phyloP scores from a whole-genome alignment of 2,888 invertebrate genomes.

The Eledona agricola region DNA sequence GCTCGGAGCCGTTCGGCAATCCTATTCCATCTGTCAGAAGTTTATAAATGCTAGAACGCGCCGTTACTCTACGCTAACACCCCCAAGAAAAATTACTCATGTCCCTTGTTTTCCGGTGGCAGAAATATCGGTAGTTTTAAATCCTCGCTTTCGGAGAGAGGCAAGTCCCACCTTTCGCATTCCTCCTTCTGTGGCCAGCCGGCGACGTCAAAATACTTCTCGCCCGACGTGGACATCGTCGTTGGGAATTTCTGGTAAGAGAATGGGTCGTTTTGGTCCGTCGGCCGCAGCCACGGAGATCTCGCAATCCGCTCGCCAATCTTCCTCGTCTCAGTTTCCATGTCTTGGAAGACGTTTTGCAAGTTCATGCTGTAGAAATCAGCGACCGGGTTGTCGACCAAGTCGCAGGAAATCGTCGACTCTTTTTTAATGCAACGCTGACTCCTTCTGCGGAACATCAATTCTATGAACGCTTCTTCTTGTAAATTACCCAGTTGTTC shows the following conservation, averaged over 20 bases:
- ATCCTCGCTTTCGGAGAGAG: slow-evolving; percentile 63
- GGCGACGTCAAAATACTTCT: slow-evolving; percentile 66
- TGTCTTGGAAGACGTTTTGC: slow-evolving; percentile 62
- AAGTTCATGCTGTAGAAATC: slow-evolving; percentile 63
- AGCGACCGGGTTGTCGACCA: slow-evolving; percentile 58
- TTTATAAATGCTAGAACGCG: slow-evolving; percentile 61
- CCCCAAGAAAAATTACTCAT: slow-evolving; percentile 65
- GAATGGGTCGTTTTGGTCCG: slow-evolving; percentile 43
- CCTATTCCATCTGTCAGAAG: slow-evolving; percentile 72
- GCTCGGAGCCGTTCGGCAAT: slow-evolving; percentile 68
- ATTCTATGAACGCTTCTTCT: slow-evolving; percentile 47
- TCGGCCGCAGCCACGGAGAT: slow-evolving; percentile 27
- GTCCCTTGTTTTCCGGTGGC: slow-evolving; percentile 81
- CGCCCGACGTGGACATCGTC: slow-evolving; percentile 63
- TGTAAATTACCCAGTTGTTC: slow-evolving; percentile 57
- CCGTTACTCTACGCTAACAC: slow-evolving; percentile 4
- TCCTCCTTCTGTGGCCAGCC: slow-evolving; percentile 67
- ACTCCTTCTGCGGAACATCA: slow-evolving; percentile 47
- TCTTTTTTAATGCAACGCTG: slow-evolving; percentile 61
- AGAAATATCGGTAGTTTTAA: slow-evolving; percentile 74
- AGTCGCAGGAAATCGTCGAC: slow-evolving; percentile 58
- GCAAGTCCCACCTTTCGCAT: slow-evolving; percentile 62
- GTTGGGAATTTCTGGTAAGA: slow-evolving; percentile 63
- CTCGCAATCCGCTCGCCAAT: slow-evolving; percentile 62
- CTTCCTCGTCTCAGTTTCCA: slow-evolving; percentile 65